These are phyloP conservation scores for Mimachlamys varia DNA, from an alignment of 2,888 invertebrate genomes.

Conservation along the genomic window DNA sequence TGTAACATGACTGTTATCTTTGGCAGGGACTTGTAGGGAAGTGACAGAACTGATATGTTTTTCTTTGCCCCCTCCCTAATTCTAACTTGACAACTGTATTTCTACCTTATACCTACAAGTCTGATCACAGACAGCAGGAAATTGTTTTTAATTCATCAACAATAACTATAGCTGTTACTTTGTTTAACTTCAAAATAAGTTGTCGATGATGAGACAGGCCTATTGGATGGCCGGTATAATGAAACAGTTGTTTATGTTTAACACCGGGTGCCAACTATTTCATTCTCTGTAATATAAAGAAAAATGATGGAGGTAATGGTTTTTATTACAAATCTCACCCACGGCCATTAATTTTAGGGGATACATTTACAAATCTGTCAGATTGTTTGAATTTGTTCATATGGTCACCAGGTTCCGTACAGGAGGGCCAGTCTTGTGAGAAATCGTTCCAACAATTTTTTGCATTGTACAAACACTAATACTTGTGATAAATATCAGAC, in stretches of 20 bases:
- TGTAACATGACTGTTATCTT: slow-evolving; percentile 17
- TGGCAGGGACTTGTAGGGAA: background rate
- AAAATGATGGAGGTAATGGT: slow-evolving; percentile 39
- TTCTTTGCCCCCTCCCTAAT: background rate
- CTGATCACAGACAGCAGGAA: background rate
- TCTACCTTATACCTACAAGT: background rate
- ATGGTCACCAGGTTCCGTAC: slow-evolving; percentile 41
- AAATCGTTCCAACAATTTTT: slow-evolving; percentile 31
- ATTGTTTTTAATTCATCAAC: slow-evolving; percentile 37
- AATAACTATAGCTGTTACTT: slow-evolving; percentile 29
- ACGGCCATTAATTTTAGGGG: slow-evolving; percentile 43
- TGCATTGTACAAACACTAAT: slow-evolving; percentile 34
- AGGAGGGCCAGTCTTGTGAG: background rate
- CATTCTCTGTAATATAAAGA: slow-evolving; percentile 41
- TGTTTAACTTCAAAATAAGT: slow-evolving; percentile 53
- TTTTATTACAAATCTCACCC: slow-evolving; percentile 40
- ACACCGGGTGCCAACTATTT: slow-evolving; percentile 49
- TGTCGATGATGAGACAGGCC: slow-evolving; percentile 46
- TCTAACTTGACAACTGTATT: background rate
- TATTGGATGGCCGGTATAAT: slow-evolving; percentile 39
- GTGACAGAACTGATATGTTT: background rate
- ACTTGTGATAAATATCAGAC: slow-evolving; percentile 36
- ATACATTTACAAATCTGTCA: slow-evolving; percentile 49
- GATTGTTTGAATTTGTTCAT: slow-evolving; percentile 52
- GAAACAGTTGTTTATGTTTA: slow-evolving; percentile 46